phyloP scores from a whole-genome alignment of 2,888 invertebrate species.

The Catotricha subobsoleta region DNA sequence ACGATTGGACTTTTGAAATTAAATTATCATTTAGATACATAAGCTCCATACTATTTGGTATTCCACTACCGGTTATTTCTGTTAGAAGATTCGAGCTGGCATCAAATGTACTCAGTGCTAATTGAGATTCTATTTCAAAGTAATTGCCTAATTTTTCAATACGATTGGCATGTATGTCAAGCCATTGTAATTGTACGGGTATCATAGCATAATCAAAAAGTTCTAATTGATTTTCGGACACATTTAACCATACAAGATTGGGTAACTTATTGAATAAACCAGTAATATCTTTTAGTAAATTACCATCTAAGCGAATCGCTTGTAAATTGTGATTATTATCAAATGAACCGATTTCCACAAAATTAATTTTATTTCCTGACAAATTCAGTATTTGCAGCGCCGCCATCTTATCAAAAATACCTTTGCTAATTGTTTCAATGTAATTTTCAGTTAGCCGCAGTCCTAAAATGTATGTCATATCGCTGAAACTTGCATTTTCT shows the following conservation, averaged over 20 bases:
- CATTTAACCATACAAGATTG: slow-evolving; percentile 73
- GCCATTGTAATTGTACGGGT: slow-evolving; percentile 66
- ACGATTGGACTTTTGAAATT: slow-evolving; percentile 69
- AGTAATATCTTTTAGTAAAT: slow-evolving; percentile 63
- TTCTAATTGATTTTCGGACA: slow-evolving; percentile 76
- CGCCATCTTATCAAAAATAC: slow-evolving; percentile 59
- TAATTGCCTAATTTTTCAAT: slow-evolving; percentile 66
- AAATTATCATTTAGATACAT: slow-evolving; percentile 79
- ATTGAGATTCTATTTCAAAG: slow-evolving; percentile 48
- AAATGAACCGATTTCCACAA: slow-evolving; percentile 63
- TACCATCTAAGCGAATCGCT: slow-evolving; percentile 75
- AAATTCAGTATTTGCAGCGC: slow-evolving; percentile 72
- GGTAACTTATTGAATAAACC: slow-evolving; percentile 68
- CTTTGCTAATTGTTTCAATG: slow-evolving; percentile 59
- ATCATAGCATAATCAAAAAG: slow-evolving; percentile 80
- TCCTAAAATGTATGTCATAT: slow-evolving; percentile 71
- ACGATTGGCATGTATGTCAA: slow-evolving; percentile 77
- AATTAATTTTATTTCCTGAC: slow-evolving; percentile 64
- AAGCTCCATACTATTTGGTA: slow-evolving; percentile 70
- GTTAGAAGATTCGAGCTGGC: slow-evolving; percentile 73
- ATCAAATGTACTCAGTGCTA: slow-evolving; percentile 66
- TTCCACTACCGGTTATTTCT: slow-evolving; percentile 54
- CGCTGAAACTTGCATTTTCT: slow-evolving; percentile 63
- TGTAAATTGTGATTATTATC: slow-evolving; percentile 60
- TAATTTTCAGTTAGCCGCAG: slow-evolving; percentile 78